Conservation (phyloP, 1,140 invertebrate species). For the Xylocopa sonorina region DNA sequence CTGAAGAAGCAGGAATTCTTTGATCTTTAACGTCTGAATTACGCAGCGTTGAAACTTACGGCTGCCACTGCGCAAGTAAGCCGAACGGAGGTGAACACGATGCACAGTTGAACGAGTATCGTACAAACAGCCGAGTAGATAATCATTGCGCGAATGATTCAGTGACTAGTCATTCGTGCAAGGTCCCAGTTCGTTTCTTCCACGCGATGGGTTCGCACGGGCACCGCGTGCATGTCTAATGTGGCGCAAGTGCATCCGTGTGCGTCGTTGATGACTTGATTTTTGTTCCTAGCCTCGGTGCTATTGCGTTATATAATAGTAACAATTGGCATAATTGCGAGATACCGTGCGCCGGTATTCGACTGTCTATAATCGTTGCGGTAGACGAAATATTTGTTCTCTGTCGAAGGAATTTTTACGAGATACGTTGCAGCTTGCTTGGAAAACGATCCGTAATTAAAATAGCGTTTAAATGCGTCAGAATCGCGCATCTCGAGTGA, state of each 20-base stretch:
- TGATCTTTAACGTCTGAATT: not conserved
- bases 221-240: not conserved
- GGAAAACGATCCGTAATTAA: slow-evolving; percentile 40
- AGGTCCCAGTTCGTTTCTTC: slow-evolving; percentile 52
- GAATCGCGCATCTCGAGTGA: not conserved
- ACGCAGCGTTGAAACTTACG: not conserved
- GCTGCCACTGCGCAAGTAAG: not conserved
- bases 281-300: not conserved
- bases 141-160: slow-evolving; percentile 63
- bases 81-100: not conserved
- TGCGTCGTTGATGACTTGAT: slow-evolving; percentile 6
- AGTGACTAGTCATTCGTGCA: slow-evolving; percentile 60
- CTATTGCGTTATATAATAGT: too few species aligned
- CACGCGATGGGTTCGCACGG: not conserved
- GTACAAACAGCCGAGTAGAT: slow-evolving; percentile 10
- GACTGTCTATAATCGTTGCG: too few species aligned
- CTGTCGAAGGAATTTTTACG: too few species aligned
- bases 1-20: not conserved
- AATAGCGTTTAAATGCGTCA: slow-evolving; percentile 17
- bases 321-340: too few species aligned
- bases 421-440: too few species aligned
- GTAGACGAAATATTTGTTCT: too few species aligned
- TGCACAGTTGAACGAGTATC: slow-evolving; percentile 5
- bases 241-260: slow-evolving; percentile 11
- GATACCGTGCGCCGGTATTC: too few species aligned